Conservation (phyloP, 2,797 vertebrate genomes). For the Phaenicophaeus curvirostris region DNA sequence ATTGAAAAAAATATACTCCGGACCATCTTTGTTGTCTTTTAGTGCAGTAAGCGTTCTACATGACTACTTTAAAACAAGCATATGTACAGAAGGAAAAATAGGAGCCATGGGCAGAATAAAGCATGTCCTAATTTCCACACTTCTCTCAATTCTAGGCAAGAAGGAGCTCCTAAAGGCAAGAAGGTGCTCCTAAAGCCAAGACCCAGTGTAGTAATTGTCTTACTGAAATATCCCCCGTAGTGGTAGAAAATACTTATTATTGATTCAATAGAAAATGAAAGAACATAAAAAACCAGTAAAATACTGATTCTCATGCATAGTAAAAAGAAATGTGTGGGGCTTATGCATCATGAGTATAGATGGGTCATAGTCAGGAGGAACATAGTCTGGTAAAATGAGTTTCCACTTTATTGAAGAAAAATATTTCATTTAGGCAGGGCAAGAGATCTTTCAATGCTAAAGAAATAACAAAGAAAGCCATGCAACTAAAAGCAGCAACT, state of each 20-base stretch:
- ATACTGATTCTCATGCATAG: not conserved
- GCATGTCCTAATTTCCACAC: not conserved
- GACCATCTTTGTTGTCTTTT: conserved; percentile 2
- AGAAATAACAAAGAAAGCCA: not conserved
- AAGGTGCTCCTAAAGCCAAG: not conserved
- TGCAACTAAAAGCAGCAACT: not conserved
- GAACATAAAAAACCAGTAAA: not conserved
- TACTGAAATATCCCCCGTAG: not conserved
- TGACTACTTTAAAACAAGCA: not conserved
- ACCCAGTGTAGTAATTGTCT: not conserved
- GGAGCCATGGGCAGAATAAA: not conserved
- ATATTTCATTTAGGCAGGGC: not conserved
- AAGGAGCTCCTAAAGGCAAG: not conserved
- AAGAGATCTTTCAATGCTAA: not conserved
- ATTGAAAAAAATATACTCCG: conserved; percentile 17
- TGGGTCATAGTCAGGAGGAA: not conserved
- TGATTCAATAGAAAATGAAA: not conserved
- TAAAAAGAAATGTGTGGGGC: not conserved
- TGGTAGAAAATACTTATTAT: not conserved
- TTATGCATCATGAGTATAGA: not conserved
- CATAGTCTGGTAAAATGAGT: not conserved
- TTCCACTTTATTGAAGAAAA: not conserved
- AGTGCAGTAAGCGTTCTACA: not conserved
- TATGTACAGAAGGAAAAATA: not conserved
- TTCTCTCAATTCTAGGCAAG: not conserved